Conservation (phyloP, 2,888 invertebrate species). For the Trachelus troglodyta region DNA sequence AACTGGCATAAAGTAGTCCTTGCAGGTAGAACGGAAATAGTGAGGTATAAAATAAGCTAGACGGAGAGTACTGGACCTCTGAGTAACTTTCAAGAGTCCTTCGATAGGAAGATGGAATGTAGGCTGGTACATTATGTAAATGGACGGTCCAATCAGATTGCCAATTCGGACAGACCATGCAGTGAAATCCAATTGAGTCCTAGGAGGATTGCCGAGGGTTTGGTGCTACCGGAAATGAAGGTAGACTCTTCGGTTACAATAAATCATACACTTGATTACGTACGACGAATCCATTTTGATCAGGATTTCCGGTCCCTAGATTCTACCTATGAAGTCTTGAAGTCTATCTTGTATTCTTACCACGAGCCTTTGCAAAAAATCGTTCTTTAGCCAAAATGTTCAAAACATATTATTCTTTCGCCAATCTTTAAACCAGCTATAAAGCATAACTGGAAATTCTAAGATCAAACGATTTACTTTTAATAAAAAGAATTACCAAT, state of each 20-base stretch:
- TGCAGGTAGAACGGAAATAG: neutral
- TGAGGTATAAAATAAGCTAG: neutral
- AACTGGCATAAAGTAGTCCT: neutral
- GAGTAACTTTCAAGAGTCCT: neutral
- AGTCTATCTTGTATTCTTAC: too few relatives aligned
- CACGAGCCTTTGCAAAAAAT: neutral
- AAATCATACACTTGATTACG: constrained; percentile 44
- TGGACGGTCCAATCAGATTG: constrained; percentile 24
- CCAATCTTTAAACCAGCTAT: neutral
- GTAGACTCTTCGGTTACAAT: constrained; percentile 34
- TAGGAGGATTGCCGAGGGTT: constrained; percentile 28
- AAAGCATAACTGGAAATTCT: neutral
- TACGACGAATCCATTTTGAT: constrained; percentile 33
- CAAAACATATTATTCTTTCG: neutral
- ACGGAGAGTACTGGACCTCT: neutral
- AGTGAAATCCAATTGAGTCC: constrained; percentile 28
- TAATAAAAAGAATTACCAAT: neutral
- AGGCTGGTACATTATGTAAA: constrained; percentile 29
- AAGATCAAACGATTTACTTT: neutral
- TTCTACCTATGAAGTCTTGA: neutral
- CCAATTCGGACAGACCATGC: constrained; percentile 17
- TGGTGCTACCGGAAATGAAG: constrained; percentile 40
- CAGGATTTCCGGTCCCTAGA: constrained; percentile 24
- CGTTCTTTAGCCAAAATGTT: neutral
- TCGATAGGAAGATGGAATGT: neutral